These are phyloP conservation scores for Loris lydekkerianus DNA, from an alignment of 2,797 vertebrate genomes.

Conservation along the genomic window DNA sequence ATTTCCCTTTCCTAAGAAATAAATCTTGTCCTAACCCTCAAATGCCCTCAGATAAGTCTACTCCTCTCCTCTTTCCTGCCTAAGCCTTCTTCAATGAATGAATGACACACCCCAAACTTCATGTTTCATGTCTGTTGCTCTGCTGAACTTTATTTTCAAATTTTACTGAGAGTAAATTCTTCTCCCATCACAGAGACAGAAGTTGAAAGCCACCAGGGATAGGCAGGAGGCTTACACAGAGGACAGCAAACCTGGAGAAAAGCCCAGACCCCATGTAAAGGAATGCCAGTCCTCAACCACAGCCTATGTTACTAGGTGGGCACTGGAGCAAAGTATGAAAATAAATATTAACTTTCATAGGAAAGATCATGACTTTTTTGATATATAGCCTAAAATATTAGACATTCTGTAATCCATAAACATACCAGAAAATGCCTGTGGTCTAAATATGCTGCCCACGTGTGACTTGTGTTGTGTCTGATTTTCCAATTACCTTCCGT, in stretches of 20 bases:
- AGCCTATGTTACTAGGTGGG: not conserved
- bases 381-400: slow-evolving; percentile 15
- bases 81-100: not conserved
- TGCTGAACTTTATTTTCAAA: not conserved
- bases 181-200: not conserved
- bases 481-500: not conserved
- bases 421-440: not conserved
- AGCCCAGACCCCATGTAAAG: not conserved
- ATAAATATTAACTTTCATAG: not conserved
- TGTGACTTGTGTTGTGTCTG: not conserved
- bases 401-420: slow-evolving; percentile 8
- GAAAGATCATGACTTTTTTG: not conserved
- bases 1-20: not conserved
- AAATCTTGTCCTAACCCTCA: slow-evolving; percentile 31
- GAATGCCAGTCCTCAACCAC: not conserved
- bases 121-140: not conserved
- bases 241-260: not conserved
- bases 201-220: not conserved
- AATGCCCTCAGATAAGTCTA: not conserved
- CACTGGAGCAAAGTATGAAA: not conserved
- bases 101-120: not conserved
- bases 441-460: not conserved
- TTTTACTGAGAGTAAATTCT: not conserved
- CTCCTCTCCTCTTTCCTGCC: not conserved
- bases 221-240: not conserved